Evolutionary conservation across 2,888 invertebrate species (phyloP).

Genomic region (Gryllus longicercus): DNA sequence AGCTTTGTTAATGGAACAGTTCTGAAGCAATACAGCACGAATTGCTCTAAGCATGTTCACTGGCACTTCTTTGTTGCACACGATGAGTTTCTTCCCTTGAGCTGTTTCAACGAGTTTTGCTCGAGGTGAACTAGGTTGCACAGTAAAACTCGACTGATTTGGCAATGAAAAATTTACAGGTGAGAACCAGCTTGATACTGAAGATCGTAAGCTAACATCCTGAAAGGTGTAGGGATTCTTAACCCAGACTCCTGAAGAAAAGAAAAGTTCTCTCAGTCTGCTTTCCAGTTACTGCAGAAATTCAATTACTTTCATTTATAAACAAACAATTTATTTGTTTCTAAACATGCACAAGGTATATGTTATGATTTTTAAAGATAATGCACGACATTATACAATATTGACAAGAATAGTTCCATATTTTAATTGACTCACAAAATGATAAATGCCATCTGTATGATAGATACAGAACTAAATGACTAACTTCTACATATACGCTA

Average conservation of each 20-base stretch:
- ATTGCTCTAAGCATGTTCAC: constrained; percentile 26
- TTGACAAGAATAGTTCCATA: not conserved
- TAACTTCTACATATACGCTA: not conserved
- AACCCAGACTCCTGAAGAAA: constrained; percentile 25
- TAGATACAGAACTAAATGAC: not conserved
- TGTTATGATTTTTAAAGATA: not conserved
- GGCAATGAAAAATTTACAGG: not conserved
- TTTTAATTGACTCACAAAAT: too few species aligned
- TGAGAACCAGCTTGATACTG: not conserved
- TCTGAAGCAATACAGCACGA: constrained; percentile 24
- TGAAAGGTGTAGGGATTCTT: constrained; percentile 20
- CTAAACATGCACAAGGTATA: not conserved
- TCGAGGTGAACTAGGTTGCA: not conserved
- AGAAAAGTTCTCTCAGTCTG: constrained; percentile 21
- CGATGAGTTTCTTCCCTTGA: constrained; percentile 22
- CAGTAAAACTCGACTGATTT: not conserved
- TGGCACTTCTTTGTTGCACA: constrained; percentile 29
- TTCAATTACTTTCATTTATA: not conserved
- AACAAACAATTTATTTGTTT: not conserved
- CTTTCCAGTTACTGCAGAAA: not conserved
- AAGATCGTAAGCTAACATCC: constrained; percentile 7
- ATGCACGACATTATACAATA: constrained; percentile 1
- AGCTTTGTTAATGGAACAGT: constrained; percentile 25
- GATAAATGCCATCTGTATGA: too few species aligned
- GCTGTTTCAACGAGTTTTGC: constrained; percentile 25